These are phyloP conservation scores for Catocala sponsa DNA, from an alignment of 2,888 invertebrate species.

Conservation along the genomic window DNA sequence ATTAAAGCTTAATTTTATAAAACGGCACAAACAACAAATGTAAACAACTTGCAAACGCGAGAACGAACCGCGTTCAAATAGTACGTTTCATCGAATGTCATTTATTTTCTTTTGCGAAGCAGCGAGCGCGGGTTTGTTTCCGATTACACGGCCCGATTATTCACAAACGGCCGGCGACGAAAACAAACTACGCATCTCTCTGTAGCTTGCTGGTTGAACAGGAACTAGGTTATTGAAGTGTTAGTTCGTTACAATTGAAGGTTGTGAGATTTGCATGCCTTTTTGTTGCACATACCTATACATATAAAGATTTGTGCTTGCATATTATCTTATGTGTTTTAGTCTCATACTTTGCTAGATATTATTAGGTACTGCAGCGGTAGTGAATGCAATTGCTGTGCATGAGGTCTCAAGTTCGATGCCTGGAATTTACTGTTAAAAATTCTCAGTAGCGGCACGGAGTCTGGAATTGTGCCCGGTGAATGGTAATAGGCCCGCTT, in stretches of 20 bases:
- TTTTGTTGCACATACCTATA: no score
- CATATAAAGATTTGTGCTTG: no score
- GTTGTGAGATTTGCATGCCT: slow-evolving; percentile 1
- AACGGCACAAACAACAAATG: not conserved
- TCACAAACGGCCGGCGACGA: slow-evolving; percentile 15
- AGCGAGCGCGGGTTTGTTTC: slow-evolving; percentile 34
- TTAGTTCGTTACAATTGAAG: not conserved
- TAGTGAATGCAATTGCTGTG: no score
- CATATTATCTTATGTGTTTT: no score
- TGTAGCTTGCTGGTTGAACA: slow-evolving; percentile 18
- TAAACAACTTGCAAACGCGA: not conserved
- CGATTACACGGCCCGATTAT: slow-evolving; percentile 44
- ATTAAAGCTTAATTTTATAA: no score
- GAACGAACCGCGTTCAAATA: slow-evolving; percentile 7
- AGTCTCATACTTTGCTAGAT: no score
- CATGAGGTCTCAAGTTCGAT: no score
- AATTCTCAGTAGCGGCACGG: no score
- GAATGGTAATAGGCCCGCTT: no score
- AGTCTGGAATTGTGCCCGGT: no score
- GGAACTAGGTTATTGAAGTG: not conserved
- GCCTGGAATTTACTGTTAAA: no score
- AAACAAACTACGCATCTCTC: slow-evolving; percentile 23
- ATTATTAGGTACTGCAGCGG: no score
- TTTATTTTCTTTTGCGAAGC: slow-evolving; percentile 36
- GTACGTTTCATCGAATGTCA: slow-evolving; percentile 23